Evolutionary conservation across 2,797 vertebrate genomes (phyloP).

Genomic region (Microctenopoma stevenorrisi): DNA sequence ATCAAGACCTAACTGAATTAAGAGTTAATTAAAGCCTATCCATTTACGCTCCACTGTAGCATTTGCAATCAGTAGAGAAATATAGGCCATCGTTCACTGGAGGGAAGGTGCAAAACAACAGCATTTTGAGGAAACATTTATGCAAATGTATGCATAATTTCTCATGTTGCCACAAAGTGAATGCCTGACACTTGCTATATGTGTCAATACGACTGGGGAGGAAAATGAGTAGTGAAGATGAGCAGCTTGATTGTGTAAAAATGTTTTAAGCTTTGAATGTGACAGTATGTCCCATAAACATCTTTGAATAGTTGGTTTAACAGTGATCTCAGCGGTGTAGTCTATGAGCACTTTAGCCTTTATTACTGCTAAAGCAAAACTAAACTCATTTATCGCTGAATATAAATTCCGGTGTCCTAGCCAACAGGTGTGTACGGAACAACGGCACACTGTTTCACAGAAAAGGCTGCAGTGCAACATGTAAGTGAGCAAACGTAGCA

Average conservation of each 20-base stretch:
- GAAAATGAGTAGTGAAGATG: conserved; percentile 26
- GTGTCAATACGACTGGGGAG: conserved; percentile 47
- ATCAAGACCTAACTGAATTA: conserved; percentile 44
- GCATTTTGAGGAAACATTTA: conserved; percentile 68
- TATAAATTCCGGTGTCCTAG: neutral
- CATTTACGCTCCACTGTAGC: conserved; percentile 43
- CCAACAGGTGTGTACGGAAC: conserved; percentile 10
- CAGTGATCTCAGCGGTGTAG: conserved; percentile 8
- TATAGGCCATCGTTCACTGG: conserved; percentile 72
- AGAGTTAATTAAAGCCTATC: conserved; percentile 28
- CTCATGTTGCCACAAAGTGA: conserved; percentile 60
- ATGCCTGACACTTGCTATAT: conserved; percentile 43
- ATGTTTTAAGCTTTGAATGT: conserved; percentile 53
- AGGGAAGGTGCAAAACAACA: conserved; percentile 69
- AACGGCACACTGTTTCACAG: conserved; percentile 1
- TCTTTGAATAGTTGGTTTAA: conserved; percentile 37
- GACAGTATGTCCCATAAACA: conserved; percentile 28
- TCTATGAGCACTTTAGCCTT: neutral
- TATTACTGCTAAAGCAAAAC: neutral
- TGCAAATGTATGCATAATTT: conserved; percentile 74
- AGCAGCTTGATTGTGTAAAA: conserved; percentile 54
- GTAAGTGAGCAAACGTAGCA: conserved; percentile 48
- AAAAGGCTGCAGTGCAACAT: neutral
- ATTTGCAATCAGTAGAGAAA: conserved; percentile 63
- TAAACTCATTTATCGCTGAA: neutral